A percentile compares a stretch with the other conserved stretches of the same genome.
These are phyloP conservation scores for Nesometra sesokonis DNA, from an alignment of 35 echinoderm and acorn worm species.

Conservation along the genomic window DNA sequence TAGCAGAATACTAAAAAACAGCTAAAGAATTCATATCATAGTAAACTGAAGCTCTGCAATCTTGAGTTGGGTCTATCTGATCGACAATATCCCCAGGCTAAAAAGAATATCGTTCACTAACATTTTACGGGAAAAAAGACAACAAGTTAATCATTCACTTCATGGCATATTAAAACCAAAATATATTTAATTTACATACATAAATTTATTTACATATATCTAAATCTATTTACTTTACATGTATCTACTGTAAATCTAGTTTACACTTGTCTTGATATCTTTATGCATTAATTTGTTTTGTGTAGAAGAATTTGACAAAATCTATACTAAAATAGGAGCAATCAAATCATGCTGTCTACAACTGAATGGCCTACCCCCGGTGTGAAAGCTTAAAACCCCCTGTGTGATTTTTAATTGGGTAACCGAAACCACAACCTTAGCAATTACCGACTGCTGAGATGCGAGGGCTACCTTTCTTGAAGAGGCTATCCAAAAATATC, in stretches of 20 bases:
- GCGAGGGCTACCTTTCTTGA: not conserved
- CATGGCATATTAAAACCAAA: no score
- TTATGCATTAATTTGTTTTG: not conserved
- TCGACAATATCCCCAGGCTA: no score
- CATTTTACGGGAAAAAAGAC: no score
- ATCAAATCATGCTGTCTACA: not conserved
- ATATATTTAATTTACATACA: no score
- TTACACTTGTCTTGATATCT: not conserved
- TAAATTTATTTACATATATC: no score
- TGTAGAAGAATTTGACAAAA: not conserved
- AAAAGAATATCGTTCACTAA: no score
- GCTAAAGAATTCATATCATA: not conserved
- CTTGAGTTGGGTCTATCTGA: no score
- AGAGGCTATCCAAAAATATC: not conserved
- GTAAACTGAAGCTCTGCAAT: not conserved
- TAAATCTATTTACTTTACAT: no score
- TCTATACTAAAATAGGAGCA: not conserved
- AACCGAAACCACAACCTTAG: not conserved
- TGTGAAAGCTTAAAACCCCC: not conserved
- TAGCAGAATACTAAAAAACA: not conserved
- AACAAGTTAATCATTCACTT: no score
- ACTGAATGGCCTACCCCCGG: not conserved
- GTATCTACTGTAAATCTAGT: not conserved
- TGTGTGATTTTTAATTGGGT: not conserved
- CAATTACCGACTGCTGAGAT: not conserved